Conservation (phyloP, 2,888 invertebrate genomes). For the Sepioteuthis lessoniana region DNA sequence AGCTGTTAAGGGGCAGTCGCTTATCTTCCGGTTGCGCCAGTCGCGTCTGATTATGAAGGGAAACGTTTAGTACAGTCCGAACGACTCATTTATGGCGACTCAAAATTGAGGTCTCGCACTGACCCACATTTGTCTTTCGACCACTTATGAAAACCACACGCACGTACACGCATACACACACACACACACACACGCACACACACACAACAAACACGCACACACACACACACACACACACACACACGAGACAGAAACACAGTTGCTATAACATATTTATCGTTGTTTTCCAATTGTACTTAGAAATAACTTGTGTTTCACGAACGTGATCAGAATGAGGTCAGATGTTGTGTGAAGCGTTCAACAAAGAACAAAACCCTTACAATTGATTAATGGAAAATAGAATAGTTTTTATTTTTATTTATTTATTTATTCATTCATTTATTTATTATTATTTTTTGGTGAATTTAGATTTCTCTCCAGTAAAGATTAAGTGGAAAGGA, state of each 20-base stretch:
- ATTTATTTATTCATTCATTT: background rate
- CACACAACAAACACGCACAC: background rate
- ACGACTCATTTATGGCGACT: conserved; percentile 7
- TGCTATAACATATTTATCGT: background rate
- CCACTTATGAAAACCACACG: background rate
- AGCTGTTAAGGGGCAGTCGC: conserved; percentile 19
- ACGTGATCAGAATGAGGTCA: conserved; percentile 33
- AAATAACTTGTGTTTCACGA: background rate
- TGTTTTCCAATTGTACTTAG: background rate
- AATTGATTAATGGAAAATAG: conserved; percentile 16
- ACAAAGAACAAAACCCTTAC: background rate
- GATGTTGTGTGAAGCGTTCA: background rate
- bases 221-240: background rate
- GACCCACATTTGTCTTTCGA: conserved; percentile 16
- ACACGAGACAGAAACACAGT: background rate
- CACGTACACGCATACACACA: background rate
- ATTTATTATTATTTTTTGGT: background rate
- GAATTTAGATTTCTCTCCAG: background rate
- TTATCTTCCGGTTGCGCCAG: conserved; percentile 10
- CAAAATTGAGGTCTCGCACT: conserved; percentile 19
- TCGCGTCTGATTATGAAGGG: background rate
- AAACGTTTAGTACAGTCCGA: conserved; percentile 33
- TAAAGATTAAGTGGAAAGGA: background rate
- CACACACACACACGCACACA: background rate
- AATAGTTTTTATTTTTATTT: background rate